phyloP scores from a whole-genome alignment of 2,888 invertebrate genomes.

The Ecliptopera silaceata region DNA sequence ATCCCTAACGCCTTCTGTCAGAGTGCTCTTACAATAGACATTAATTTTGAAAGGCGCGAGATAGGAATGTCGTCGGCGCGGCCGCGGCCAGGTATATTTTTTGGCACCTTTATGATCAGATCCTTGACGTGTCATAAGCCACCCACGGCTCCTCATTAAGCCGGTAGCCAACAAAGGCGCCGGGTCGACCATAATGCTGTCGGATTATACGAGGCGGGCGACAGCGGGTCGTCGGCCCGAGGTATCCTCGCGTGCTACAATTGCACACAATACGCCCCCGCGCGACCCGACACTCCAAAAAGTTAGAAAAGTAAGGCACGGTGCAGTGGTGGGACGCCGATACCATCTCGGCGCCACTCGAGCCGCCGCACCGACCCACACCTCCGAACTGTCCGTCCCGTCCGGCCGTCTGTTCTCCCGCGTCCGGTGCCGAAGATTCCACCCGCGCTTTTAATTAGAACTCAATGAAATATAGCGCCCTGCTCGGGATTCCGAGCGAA shows the following conservation, averaged over 20 bases:
- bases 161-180: conserved; percentile 79
- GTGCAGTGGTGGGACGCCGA: conserved; percentile 53
- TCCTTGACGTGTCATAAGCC: conserved; percentile 80
- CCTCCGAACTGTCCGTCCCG: conserved; percentile 51
- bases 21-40: conserved; percentile 68
- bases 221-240: conserved; percentile 74
- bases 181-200: conserved; percentile 75
- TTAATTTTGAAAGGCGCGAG: conserved; percentile 76
- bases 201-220: conserved; percentile 69
- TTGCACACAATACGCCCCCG: conserved; percentile 78
- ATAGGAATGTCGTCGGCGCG: conserved; percentile 73
- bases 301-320: conserved; percentile 78
- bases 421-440: conserved; percentile 61
- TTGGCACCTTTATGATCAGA: conserved; percentile 81
- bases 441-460: conserved; percentile 71
- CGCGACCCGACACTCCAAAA: conserved; percentile 72
- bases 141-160: conserved; percentile 80
- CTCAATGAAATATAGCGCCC: conserved; percentile 72
- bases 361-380: conserved; percentile 46
- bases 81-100: conserved; percentile 76
- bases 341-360: conserved; percentile 67
- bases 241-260: conserved; percentile 78
- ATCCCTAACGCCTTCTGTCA: conserved; percentile 54
- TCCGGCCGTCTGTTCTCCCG: conserved; percentile 53
- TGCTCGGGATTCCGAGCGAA: conserved; percentile 59